Conservation (phyloP, 1,140 invertebrate species). For the Halesus radiatus region DNA sequence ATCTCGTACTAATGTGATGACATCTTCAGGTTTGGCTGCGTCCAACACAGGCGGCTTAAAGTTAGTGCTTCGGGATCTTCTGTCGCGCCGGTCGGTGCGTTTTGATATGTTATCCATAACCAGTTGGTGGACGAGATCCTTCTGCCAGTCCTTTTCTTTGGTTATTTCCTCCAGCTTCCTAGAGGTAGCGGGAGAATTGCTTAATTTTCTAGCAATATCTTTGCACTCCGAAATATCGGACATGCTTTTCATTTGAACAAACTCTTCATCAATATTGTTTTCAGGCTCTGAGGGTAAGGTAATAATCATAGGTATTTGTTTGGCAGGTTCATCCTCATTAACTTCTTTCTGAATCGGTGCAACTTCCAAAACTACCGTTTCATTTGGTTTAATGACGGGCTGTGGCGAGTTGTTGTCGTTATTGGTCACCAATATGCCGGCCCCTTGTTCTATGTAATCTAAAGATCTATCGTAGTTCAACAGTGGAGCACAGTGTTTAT, state of each 20-base stretch:
- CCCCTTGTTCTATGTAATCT: conserved; percentile 72
- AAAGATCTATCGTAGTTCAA: conserved; percentile 67
- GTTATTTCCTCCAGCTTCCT: conserved; percentile 77
- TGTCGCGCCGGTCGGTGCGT: conserved; percentile 73
- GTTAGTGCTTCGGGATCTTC: conserved; percentile 51
- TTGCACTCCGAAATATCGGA: conserved; percentile 47
- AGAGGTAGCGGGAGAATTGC: conserved; percentile 68
- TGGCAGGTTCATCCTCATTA: background rate
- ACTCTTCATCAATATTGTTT: background rate
- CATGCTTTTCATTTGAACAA: conserved; percentile 5
- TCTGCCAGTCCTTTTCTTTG: conserved; percentile 78
- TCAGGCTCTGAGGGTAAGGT: background rate
- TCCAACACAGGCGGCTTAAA: background rate
- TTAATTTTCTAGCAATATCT: conserved; percentile 59
- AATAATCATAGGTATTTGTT: background rate
- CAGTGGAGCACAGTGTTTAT: conserved; percentile 62
- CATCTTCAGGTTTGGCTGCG: background rate
- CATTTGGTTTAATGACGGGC: background rate
- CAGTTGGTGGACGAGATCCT: conserved; percentile 81
- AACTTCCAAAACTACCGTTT: background rate
- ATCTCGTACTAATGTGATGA: background rate
- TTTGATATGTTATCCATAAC: conserved; percentile 83
- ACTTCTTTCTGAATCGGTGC: background rate
- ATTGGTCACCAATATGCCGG: conserved; percentile 59
- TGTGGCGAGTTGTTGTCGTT: background rate